Conservation (phyloP, 2,888 invertebrate genomes). For the Lysandra bellargus region DNA sequence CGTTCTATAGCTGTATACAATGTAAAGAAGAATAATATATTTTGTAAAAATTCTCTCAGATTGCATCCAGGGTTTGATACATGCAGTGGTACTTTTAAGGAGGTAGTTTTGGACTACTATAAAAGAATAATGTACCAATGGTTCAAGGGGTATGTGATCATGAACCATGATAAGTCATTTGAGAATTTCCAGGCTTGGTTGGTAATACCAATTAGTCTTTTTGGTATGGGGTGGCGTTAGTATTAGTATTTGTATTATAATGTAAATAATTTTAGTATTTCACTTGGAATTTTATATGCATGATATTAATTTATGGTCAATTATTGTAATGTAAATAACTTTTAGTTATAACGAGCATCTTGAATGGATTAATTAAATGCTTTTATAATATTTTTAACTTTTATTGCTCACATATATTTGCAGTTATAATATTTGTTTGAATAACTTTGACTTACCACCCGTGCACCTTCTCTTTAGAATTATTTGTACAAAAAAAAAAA, state of each 20-base stretch:
- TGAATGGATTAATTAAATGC: constrained; percentile 15
- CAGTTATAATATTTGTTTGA: neutral
- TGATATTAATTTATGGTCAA: constrained; percentile 8
- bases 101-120: constrained; percentile 57
- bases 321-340: constrained; percentile 14
- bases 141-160: constrained; percentile 57
- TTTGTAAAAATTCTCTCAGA: constrained; percentile 57
- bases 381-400: neutral
- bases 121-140: constrained; percentile 58
- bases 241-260: constrained; percentile 35
- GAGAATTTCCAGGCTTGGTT: constrained; percentile 65
- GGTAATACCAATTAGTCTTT: constrained; percentile 53
- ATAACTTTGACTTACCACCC: neutral
- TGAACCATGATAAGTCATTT: constrained; percentile 55
- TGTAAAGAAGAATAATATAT: constrained; percentile 56
- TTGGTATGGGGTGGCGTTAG: constrained; percentile 67
- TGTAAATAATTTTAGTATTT: constrained; percentile 22
- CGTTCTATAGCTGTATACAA: constrained; percentile 58
- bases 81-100: constrained; percentile 56
- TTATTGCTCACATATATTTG: neutral
- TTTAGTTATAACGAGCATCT: constrained; percentile 15
- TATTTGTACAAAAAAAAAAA: too few relatives aligned
- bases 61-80: constrained; percentile 63
- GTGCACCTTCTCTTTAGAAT: too few relatives aligned
- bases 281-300: constrained; percentile 14